Evolutionary conservation across 2,888 invertebrate genomes (phyloP), one percentile per base, ranked within the genome.

Genomic region (Candidula unifasciata): DNA sequence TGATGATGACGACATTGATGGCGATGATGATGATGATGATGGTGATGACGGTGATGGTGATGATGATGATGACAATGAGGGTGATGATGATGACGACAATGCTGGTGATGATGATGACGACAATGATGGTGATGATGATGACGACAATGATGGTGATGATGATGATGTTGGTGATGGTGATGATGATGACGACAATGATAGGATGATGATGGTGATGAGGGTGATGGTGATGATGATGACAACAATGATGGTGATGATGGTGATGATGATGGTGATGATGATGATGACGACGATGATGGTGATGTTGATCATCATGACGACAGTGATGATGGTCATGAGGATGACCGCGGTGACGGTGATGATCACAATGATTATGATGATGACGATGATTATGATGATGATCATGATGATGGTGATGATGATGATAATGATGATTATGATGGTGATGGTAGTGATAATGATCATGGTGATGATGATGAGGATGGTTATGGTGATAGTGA

Each of bases 381-480:
- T 60, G 60, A 60, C 5, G 60, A 5, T 16, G 60, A 60, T 60
- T 13, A n/a, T n/a, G 60, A 60, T 60, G 60, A 60, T 60, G 5
- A 60, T 60, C 3, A 60, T 60, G 60, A n/a, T 60, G 60, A 60
- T 60, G 60, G 60, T 60, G 60, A 24, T 60, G 16, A 60, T 60
- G 60, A 60, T 60, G 60, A 60, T n/a, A n/a, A n/a, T 60, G 60
- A 60, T 60, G 60, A 60, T 60, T 5, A 60, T 60, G 60, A 60
- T 60, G 60, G 18, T 60, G 60, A 60, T 60, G 60, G 18, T 60
- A 21, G 21, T 60, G 3, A 60, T 60, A 21, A 60, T n/a, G 60
- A 60, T 3, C 18, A 60, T 60, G 60, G 21, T 60, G 2, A 60
- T 60, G 3, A n/a, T 60, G n/a, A n/a, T 60, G 60, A 24, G 10